These are phyloP conservation scores for Drosophila nikananu DNA, from an alignment of 1,140 invertebrate genomes.

Conservation along the genomic window DNA sequence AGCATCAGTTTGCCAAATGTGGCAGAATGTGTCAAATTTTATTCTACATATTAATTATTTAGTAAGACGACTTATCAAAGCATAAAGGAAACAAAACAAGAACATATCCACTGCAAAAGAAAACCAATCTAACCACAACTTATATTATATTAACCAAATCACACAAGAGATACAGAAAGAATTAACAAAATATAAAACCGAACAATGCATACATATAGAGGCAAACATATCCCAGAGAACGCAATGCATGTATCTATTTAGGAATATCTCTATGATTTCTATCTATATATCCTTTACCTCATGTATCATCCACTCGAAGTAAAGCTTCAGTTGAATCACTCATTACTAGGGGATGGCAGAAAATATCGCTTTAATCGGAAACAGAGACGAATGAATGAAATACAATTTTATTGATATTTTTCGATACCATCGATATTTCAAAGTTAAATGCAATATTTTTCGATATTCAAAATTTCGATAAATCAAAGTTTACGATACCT, in stretches of 20 bases:
- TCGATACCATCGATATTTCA: background rate
- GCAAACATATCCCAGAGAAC: conserved; percentile 70
- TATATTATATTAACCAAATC: conserved; percentile 63
- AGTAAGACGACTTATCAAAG: conserved; percentile 45
- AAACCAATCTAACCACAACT: conserved; percentile 63
- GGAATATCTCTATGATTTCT: conserved; percentile 38
- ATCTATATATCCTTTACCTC: conserved; percentile 9
- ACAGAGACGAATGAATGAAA: background rate
- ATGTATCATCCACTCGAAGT: conserved; percentile 13
- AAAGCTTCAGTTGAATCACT: conserved; percentile 10
- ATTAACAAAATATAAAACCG: conserved; percentile 45
- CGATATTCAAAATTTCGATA: background rate
- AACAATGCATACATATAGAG: conserved; percentile 61
- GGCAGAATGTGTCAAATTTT: conserved; percentile 75
- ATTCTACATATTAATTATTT: conserved; percentile 72
- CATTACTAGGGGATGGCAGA: background rate
- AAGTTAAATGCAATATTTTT: background rate
- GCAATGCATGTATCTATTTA: conserved; percentile 50
- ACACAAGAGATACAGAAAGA: conserved; percentile 35
- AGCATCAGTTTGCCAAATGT: conserved; percentile 34
- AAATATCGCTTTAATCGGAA: background rate
- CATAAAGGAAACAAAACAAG: conserved; percentile 36
- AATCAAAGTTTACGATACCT: background rate
- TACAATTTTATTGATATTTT: background rate
- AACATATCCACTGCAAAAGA: conserved; percentile 69